These are phyloP conservation scores for Sebastes variabilis DNA, from an alignment of 2,797 vertebrate genomes.

Conservation along the genomic window DNA sequence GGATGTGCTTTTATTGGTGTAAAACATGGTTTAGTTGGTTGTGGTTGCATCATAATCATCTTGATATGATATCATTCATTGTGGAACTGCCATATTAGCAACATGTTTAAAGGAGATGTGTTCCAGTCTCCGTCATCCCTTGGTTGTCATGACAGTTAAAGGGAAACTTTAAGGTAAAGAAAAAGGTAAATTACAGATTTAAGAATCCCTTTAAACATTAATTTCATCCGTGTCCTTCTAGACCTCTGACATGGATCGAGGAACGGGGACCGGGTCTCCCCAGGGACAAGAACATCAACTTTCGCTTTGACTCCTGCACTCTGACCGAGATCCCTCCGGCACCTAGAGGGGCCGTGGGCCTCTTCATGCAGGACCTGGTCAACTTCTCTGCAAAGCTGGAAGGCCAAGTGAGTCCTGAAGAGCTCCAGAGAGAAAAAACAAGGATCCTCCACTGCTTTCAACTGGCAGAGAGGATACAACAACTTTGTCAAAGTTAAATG, in stretches of 20 bases:
- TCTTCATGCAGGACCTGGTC: constrained; percentile 94
- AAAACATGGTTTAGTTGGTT: not conserved
- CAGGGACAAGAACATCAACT: constrained; percentile 86
- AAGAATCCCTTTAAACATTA: not conserved
- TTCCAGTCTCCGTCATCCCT: not conserved
- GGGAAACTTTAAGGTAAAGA: too few relatives aligned
- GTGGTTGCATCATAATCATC: not conserved
- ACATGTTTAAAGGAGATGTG: not conserved
- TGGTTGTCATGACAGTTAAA: too few relatives aligned
- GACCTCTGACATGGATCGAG: constrained; percentile 92
- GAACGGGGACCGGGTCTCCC: constrained; percentile 87
- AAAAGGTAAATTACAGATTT: too few relatives aligned
- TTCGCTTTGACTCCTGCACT: constrained; percentile 85
- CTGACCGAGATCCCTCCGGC: constrained; percentile 85
- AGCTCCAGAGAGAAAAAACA: constrained; percentile 83
- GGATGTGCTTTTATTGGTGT: not conserved
- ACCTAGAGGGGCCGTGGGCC: constrained; percentile 80
- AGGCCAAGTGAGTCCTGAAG: constrained; percentile 80
- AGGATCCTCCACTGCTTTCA: constrained; percentile 88
- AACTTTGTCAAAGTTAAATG: constrained; percentile 69
- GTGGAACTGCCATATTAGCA: not conserved
- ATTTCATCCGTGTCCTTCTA: constrained; percentile 43
- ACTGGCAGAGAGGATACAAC: constrained; percentile 86
- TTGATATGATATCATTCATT: not conserved
- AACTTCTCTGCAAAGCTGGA: constrained; percentile 88